Conservation (phyloP, 2,888 invertebrate species). For the Dione vanillae region DNA sequence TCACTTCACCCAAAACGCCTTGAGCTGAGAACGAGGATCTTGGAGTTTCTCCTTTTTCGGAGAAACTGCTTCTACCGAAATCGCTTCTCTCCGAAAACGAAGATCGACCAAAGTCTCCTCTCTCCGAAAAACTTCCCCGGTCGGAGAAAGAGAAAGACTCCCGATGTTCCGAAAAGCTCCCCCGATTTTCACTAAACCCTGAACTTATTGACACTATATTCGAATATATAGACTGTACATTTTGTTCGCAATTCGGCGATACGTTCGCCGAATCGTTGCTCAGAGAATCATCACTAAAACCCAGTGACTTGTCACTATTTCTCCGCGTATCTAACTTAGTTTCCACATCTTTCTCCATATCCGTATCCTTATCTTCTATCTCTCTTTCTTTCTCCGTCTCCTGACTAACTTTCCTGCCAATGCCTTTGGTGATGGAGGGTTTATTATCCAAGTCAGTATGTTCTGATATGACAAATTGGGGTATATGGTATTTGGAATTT, state of each 20-base stretch:
- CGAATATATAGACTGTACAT: constrained; percentile 77
- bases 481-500: constrained; percentile 78
- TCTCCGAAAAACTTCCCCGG: constrained; percentile 76
- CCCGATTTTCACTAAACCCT: constrained; percentile 84
- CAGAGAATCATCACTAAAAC: constrained; percentile 89
- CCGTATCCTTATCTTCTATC: constrained; percentile 59
- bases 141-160: constrained; percentile 80
- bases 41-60: constrained; percentile 78
- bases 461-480: constrained; percentile 89
- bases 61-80: constrained; percentile 74
- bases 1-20: constrained; percentile 73
- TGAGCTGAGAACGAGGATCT: constrained; percentile 78
- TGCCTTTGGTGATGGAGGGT: constrained; percentile 92
- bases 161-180: constrained; percentile 77
- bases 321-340: constrained; percentile 82
- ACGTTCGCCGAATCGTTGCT: constrained; percentile 86
- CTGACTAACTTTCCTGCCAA: constrained; percentile 88
- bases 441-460: constrained; percentile 87
- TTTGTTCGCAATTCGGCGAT: constrained; percentile 83
- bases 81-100: constrained; percentile 85
- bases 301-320: constrained; percentile 86
- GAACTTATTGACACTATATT: constrained; percentile 85
- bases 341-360: constrained; percentile 67
- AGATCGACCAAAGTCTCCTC: constrained; percentile 74
- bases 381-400: constrained; percentile 78